A percentile compares a stretch with the other conserved stretches of the same genome.
phyloP scores from a whole-genome alignment of 2,797 vertebrate species.

The Pachyuromys duprasi region DNA sequence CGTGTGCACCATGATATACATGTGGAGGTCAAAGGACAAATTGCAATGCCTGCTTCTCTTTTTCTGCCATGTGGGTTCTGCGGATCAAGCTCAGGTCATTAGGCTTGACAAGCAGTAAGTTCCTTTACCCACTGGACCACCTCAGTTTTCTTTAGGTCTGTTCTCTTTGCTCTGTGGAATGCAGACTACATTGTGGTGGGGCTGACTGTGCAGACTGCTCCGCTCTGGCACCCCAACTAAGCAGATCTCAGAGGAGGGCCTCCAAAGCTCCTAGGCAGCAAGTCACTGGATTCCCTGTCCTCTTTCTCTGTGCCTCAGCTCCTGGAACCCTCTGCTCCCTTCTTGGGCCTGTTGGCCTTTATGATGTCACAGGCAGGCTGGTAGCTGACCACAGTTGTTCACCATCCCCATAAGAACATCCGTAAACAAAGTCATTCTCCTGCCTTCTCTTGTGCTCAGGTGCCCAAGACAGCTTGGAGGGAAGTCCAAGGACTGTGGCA shows the following conservation, averaged over 20 bases:
- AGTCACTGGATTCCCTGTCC: neutral
- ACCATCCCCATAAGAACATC: neutral
- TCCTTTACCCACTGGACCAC: neutral
- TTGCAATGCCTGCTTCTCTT: neutral
- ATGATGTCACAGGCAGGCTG: conserved; percentile 22
- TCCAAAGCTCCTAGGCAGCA: neutral
- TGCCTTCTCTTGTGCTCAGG: neutral
- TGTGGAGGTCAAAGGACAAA: neutral
- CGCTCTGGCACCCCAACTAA: neutral
- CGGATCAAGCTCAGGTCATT: neutral
- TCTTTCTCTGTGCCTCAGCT: neutral
- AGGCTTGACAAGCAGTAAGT: too few species aligned
- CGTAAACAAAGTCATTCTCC: neutral
- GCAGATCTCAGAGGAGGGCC: neutral
- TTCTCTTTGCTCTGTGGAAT: neutral
- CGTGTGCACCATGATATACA: neutral
- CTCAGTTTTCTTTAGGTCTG: neutral
- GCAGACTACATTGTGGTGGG: neutral
- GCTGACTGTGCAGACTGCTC: neutral
- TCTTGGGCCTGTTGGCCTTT: neutral
- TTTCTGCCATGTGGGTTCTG: neutral
- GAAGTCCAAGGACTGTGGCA: neutral
- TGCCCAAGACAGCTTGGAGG: fast-evolving
- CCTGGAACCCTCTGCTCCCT: neutral
- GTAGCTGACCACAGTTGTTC: neutral